Evolutionary conservation across 2,797 vertebrate species (phyloP).

Genomic region (Pantherophis vulpinus): DNA sequence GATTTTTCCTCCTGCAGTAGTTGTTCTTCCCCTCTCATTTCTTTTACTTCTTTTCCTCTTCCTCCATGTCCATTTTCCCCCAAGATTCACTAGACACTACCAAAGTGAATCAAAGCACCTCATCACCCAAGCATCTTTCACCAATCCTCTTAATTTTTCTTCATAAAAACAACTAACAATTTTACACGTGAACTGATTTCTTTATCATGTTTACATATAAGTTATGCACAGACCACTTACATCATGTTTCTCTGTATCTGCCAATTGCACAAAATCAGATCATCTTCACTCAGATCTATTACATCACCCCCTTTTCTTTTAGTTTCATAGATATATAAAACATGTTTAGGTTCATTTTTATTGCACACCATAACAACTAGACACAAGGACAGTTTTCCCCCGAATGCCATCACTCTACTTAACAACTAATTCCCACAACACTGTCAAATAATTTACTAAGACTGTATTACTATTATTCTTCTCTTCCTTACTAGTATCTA

Average conservation of each 20-base stretch:
- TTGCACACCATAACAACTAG: too few species aligned
- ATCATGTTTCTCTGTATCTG: background rate
- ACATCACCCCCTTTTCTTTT: background rate
- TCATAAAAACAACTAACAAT: background rate
- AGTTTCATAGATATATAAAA: background rate
- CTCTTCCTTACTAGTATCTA: too few species aligned
- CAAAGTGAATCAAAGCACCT: background rate
- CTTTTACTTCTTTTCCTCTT: background rate
- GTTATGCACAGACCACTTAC: background rate
- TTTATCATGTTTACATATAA: background rate
- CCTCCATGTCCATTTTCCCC: background rate
- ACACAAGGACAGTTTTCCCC: too few species aligned
- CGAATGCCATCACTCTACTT: too few species aligned
- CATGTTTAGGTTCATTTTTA: background rate
- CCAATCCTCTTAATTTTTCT: background rate
- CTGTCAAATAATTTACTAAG: too few species aligned
- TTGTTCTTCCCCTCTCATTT: background rate
- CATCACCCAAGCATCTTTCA: background rate
- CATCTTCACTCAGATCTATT: background rate
- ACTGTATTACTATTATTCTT: too few species aligned
- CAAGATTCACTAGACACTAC: background rate
- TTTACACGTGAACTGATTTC: background rate
- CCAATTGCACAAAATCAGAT: background rate
- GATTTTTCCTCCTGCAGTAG: background rate
- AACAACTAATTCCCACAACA: too few species aligned